A percentile compares a stretch with the other conserved stretches of the same genome.
These are phyloP conservation scores for Campoletis sonorensis DNA, from an alignment of 1,140 invertebrate species.

Conservation along the genomic window DNA sequence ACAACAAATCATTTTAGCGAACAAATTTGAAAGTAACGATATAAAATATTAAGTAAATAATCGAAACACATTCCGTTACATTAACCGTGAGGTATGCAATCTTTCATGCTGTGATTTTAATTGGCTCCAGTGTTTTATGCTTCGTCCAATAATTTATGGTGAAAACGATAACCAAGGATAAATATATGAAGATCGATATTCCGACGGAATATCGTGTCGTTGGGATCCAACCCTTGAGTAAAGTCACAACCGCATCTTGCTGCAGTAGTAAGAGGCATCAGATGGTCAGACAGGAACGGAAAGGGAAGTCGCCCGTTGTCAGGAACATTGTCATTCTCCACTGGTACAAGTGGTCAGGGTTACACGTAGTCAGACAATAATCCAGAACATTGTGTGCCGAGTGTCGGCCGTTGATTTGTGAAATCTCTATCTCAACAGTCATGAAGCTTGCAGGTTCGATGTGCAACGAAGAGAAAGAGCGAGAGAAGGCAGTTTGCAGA, in stretches of 20 bases:
- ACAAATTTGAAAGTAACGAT: too few species aligned
- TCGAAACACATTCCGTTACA: too few species aligned
- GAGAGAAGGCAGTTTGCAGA: background rate
- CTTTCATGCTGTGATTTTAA: too few species aligned
- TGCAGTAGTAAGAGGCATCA: conserved; percentile 46
- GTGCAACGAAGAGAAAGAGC: background rate
- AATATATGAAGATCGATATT: conserved; percentile 28
- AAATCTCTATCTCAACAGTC: background rate
- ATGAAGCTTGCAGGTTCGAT: background rate
- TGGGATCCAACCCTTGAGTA: conserved; percentile 11
- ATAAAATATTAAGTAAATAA: too few species aligned
- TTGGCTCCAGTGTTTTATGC: too few species aligned
- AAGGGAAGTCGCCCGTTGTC: background rate
- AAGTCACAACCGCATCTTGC: conserved; percentile 32
- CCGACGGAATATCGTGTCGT: background rate
- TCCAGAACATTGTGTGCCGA: conserved; percentile 4
- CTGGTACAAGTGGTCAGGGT: conserved; percentile 29
- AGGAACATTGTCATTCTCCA: background rate
- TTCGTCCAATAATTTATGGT: too few species aligned
- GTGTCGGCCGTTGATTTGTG: background rate
- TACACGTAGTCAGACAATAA: conserved; percentile 48
- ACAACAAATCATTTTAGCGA: too few species aligned
- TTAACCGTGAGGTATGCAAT: too few species aligned
- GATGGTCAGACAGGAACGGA: conserved; percentile 44
- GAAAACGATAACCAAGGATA: too few species aligned